phyloP scores from a whole-genome alignment of 2,797 vertebrate genomes.

The Parotocinclus haroldoi region DNA sequence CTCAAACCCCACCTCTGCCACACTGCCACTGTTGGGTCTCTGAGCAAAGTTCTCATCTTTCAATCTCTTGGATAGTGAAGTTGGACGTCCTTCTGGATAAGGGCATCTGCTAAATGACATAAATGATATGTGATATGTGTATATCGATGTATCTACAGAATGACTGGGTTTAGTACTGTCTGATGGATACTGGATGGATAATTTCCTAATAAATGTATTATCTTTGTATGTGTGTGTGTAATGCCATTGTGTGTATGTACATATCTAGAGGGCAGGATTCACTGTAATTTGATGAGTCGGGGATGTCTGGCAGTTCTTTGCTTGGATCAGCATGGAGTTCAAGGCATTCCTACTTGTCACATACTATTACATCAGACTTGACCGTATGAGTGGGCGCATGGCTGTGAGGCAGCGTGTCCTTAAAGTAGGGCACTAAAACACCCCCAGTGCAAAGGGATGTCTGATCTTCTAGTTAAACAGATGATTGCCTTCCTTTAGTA shows the following conservation, averaged over 20 bases:
- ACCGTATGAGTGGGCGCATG: slow-evolving; percentile 8
- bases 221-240: neutral
- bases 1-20: no score
- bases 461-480: neutral
- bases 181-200: no score
- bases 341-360: slow-evolving; percentile 28
- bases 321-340: neutral
- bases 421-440: slow-evolving; percentile 12
- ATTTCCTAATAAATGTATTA: no score
- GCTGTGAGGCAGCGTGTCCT: slow-evolving; percentile 15
- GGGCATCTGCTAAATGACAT: no score
- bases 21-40: no score
- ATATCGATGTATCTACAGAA: neutral
- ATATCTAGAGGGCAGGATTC: neutral
- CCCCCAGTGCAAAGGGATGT: slow-evolving; percentile 12
- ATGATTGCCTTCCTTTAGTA: neutral
- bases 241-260: slow-evolving; percentile 9
- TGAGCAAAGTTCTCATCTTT: no score
- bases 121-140: no score
- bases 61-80: no score
- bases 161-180: no score
- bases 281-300: neutral
- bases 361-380: slow-evolving; percentile 26
- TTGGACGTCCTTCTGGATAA: no score
- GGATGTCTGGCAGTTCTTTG: neutral